These are phyloP conservation scores for Neolamprologus falcicula DNA, from an alignment of 2,113 vertebrate genomes.

Conservation along the genomic window DNA sequence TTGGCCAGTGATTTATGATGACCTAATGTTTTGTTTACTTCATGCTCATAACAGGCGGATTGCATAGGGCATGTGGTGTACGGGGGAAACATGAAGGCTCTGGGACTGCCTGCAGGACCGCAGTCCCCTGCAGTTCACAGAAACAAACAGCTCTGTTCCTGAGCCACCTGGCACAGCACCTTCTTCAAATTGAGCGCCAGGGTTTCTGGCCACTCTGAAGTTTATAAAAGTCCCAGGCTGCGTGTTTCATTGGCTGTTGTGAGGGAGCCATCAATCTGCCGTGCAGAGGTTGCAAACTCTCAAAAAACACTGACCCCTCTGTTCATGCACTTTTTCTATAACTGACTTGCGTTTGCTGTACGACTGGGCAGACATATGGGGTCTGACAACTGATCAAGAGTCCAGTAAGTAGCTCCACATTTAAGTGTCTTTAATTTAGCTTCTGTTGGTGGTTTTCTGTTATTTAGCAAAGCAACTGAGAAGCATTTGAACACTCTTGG, in stretches of 20 bases:
- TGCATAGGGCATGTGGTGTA: conserved; percentile 38
- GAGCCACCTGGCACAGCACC: conserved; percentile 49
- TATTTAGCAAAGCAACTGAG: not conserved
- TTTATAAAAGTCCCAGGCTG: conserved; percentile 19
- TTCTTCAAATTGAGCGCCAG: not conserved
- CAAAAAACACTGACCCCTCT: conserved; percentile 19
- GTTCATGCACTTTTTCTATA: conserved; percentile 34
- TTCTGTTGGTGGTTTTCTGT: conserved; percentile 34
- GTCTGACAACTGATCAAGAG: conserved; percentile 52
- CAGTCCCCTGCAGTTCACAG: conserved; percentile 33
- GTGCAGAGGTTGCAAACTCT: conserved; percentile 17
- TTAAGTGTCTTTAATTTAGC: conserved; percentile 34
- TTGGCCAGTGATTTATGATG: conserved; percentile 66
- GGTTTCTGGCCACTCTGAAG: not conserved
- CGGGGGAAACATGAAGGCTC: conserved; percentile 64
- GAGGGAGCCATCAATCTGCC: conserved; percentile 29
- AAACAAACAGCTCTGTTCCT: conserved; percentile 50
- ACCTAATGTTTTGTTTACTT: conserved; percentile 73
- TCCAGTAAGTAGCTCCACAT: conserved; percentile 34
- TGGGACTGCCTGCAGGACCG: conserved; percentile 11
- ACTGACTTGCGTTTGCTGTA: conserved; percentile 14
- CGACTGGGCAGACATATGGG: not conserved
- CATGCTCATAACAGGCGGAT: conserved; percentile 60
- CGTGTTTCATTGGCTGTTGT: conserved; percentile 7
- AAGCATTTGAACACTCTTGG: conserved; percentile 10